Conservation (phyloP, 2,113 vertebrate species). For the Petrocephalus zakoni region DNA sequence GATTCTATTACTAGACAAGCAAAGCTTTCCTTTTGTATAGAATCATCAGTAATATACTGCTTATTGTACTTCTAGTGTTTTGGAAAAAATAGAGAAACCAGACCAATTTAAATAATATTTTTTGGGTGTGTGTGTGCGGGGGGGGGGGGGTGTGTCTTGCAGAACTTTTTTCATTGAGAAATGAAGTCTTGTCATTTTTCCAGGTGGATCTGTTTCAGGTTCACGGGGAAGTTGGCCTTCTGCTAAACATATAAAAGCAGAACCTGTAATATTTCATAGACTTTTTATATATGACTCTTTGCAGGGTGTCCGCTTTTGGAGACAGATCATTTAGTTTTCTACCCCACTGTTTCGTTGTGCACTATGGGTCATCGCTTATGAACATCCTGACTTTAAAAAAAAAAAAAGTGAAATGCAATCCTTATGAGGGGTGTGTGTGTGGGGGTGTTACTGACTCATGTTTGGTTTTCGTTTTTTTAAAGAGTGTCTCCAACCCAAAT, state of each 20-base stretch:
- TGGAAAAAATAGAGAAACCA: neutral
- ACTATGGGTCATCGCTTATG: slow-evolving; percentile 59
- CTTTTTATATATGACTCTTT: slow-evolving; percentile 36
- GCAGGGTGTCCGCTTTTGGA: slow-evolving; percentile 60
- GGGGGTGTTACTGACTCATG: slow-evolving; percentile 8
- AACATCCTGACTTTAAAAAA: slow-evolving; percentile 52
- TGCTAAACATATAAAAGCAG: slow-evolving; percentile 8
- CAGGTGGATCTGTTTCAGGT: neutral
- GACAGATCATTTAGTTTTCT: slow-evolving; percentile 65
- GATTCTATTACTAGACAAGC: neutral
- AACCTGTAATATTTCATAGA: neutral
- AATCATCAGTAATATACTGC: neutral
- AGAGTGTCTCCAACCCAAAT: neutral
- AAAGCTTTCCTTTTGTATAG: neutral
- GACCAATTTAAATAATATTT: neutral
- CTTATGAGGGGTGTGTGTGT: slow-evolving; percentile 35
- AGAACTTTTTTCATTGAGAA: neutral
- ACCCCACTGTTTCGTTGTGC: slow-evolving; percentile 58
- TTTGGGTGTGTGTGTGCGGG: neutral
- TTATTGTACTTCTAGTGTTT: neutral
- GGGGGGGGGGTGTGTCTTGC: neutral
- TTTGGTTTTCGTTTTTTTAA: neutral
- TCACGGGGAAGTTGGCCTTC: neutral
- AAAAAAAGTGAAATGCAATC: slow-evolving; percentile 57
- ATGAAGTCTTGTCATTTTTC: neutral